These are phyloP conservation scores for Neomicropteryx cornuta DNA, from an alignment of 1,140 invertebrate genomes.

Conservation along the genomic window DNA sequence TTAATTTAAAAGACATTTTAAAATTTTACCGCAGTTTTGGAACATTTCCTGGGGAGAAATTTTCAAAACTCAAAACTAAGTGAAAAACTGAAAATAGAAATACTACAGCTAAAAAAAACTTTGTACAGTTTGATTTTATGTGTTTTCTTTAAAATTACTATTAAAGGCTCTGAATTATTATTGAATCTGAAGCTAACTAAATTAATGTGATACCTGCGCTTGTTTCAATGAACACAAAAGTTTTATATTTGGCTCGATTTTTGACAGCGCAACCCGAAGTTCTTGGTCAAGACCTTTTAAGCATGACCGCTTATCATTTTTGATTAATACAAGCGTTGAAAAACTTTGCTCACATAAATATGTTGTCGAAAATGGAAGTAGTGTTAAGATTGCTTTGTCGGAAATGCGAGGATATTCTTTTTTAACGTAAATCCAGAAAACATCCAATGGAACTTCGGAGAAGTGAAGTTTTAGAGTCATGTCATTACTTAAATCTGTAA, in stretches of 20 bases:
- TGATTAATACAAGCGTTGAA: conserved; percentile 7
- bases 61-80: no score
- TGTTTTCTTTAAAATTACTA: no score
- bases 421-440: conserved; percentile 11
- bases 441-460: conserved; percentile 10
- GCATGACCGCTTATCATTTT: conserved; percentile 10
- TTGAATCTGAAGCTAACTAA: no score
- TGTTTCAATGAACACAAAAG: no score
- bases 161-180: no score
- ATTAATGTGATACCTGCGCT: no score
- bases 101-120: no score
- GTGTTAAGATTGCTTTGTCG: conserved; percentile 9
- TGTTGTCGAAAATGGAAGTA: conserved; percentile 5
- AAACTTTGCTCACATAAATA: conserved; percentile 9
- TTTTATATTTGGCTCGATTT: conserved; percentile 7
- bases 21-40: no score
- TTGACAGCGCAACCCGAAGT: conserved; percentile 5
- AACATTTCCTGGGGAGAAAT: no score
- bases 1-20: no score
- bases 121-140: no score
- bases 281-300: conserved; percentile 7
- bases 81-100: no score
- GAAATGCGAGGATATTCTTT: conserved; percentile 11
- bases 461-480: conserved; percentile 11
- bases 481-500: conserved; percentile 7